Conservation (phyloP, 2,113 vertebrate genomes). For the Dromiciops gliroides region DNA sequence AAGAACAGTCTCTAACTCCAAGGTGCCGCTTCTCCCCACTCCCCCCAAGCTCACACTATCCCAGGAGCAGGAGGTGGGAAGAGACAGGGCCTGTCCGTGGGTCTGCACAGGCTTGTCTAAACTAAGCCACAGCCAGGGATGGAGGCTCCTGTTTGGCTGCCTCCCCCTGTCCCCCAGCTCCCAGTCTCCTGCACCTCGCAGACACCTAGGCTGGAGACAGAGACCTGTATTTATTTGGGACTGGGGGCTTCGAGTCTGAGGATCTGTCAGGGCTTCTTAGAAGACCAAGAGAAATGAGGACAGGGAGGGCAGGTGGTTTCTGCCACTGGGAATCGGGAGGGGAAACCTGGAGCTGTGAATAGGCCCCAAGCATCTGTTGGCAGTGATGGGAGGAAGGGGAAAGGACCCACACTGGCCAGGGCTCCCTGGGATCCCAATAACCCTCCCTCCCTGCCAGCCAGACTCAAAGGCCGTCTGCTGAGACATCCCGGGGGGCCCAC, state of each 20-base stretch:
- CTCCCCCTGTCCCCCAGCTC: too few species aligned
- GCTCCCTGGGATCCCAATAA: background rate
- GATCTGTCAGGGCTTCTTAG: too few species aligned
- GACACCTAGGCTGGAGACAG: too few species aligned
- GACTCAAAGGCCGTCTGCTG: background rate
- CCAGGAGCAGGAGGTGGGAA: too few species aligned
- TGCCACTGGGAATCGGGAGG: slow-evolving; percentile 24
- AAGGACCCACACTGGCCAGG: background rate
- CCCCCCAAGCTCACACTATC: background rate
- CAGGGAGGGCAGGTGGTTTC: background rate
- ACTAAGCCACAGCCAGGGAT: background rate
- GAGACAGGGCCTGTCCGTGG: too few species aligned
- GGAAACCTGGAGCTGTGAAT: background rate
- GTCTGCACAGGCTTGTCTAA: too few species aligned
- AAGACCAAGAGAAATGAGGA: background rate
- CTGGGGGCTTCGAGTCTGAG: too few species aligned
- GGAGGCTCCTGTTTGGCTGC: too few species aligned
- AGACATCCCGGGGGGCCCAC: slow-evolving; percentile 35
- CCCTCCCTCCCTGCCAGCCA: background rate
- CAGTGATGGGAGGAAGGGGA: background rate
- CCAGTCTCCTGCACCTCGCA: too few species aligned
- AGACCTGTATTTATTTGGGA: too few species aligned
- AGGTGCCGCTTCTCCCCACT: background rate
- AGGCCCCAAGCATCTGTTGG: background rate
- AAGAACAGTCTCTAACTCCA: background rate